Evolutionary conservation across 2,888 invertebrate genomes (phyloP).

Genomic region (Sinelater perroti): DNA sequence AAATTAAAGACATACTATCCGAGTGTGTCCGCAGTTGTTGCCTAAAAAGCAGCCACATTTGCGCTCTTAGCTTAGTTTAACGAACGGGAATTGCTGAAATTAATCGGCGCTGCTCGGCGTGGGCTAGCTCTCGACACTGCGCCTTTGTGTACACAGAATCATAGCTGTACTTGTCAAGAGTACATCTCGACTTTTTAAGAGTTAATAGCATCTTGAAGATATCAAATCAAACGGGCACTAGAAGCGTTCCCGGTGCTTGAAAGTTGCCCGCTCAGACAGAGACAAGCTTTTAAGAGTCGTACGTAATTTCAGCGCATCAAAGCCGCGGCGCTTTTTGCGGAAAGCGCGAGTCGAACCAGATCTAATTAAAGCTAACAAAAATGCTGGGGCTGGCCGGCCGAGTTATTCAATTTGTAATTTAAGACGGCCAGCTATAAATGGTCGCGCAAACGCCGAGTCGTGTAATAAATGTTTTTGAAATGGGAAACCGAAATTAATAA

Average conservation of each 20-base stretch:
- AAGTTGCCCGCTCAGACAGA: constrained; percentile 9
- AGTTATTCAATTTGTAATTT: no score
- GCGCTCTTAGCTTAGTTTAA: neutral
- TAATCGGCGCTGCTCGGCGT: constrained; percentile 16
- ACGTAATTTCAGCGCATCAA: neutral
- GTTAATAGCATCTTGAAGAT: constrained; percentile 15
- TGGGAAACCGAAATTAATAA: neutral
- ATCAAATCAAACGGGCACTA: constrained; percentile 17
- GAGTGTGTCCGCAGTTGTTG: no score
- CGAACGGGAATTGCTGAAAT: constrained; percentile 8
- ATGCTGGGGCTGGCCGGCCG: no score
- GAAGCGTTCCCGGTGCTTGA: constrained; percentile 12
- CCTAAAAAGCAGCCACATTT: neutral
- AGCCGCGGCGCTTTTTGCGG: neutral
- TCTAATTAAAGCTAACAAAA: neutral
- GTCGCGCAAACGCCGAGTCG: neutral
- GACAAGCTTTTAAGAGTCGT: neutral
- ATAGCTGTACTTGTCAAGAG: constrained; percentile 17
- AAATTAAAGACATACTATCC: neutral
- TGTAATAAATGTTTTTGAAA: neutral
- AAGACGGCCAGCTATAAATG: neutral
- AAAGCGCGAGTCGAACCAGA: neutral
- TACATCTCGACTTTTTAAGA: constrained; percentile 15
- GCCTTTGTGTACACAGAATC: constrained; percentile 20
- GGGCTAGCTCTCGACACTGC: constrained; percentile 9